Percentiles rank a stretch among this genome's conserved stretches.
Conservation (phyloP, 2,113 vertebrate species). For the Gulo gulo region DNA sequence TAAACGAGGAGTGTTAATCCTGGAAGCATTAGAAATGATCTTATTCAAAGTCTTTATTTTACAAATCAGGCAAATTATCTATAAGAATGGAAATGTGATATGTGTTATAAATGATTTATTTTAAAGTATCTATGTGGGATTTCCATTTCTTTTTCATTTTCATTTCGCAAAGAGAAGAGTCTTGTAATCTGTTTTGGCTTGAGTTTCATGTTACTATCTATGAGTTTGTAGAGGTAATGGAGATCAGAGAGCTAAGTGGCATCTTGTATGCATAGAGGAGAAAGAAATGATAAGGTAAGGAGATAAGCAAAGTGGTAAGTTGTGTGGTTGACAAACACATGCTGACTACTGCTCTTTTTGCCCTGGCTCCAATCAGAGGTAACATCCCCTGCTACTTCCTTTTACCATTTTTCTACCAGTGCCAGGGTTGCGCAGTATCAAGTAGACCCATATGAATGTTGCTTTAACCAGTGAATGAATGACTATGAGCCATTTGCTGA, state of each 20-base stretch:
- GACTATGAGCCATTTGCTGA: background rate
- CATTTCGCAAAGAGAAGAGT: background rate
- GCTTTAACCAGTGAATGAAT: background rate
- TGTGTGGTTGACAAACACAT: background rate
- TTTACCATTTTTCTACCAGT: background rate
- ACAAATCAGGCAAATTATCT: background rate
- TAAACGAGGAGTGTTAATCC: background rate
- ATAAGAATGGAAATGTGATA: background rate
- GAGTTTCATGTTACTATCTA: background rate
- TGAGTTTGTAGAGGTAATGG: background rate
- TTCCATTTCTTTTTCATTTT: background rate
- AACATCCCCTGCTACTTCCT: background rate
- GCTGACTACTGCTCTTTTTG: background rate
- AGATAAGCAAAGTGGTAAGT: background rate
- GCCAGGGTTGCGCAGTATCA: background rate
- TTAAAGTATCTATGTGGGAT: background rate
- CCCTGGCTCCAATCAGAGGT: background rate
- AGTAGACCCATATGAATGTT: background rate
- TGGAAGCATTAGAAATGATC: background rate
- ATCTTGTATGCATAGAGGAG: background rate
- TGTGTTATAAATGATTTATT: background rate
- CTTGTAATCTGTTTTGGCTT: background rate
- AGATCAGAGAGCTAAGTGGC: background rate
- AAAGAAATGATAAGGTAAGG: background rate
- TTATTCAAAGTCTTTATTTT: background rate